Base-by-base conservation (phyloP, 2,113 vertebrate genomes). In the Sander lucioperca region DNA sequence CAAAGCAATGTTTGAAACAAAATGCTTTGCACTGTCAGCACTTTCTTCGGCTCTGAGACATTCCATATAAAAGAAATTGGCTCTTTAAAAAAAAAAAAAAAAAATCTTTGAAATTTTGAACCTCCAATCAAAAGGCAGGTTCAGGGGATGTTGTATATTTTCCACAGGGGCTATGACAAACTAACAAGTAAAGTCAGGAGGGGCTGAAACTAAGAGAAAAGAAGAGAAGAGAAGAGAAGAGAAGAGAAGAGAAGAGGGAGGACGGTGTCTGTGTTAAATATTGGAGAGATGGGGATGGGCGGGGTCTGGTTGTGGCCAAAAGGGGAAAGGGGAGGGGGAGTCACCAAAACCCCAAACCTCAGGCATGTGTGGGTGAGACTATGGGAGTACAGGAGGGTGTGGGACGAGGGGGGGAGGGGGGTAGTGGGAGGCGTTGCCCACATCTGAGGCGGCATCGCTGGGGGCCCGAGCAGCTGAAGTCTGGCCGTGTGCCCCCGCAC, bases 361-460 rank as follows among this genome's bases (percentile, higher is more conserved):
- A 97, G 95, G 96, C 96, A 97, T 96, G 96, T 90, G 94, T 90
- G 94, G 92, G 86, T 89, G 95, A 95, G 96, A 95, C 94, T 87
- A 90, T 82, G 67, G 54, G 89, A 79, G 79, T 64, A 73, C 30
- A 58, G 45, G 76, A 77, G 87, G 61, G 83, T 74, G 82, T 79
- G 83, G 75, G 83, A 63, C 75, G 65, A 23, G 51, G n/a, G 23
- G 43, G 18, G 72, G 14, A 50, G 50, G 25, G 48, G 10, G 88
- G 36, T 2, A 27, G 76, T 3, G 82, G 79, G 90, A 78, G 90
- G 83, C 36, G 13, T 75, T 96, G 89, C 95, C 97, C 97, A 97
- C 96, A 97, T 98, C 97, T 97, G 91, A 98, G 92, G 92, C 95
- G 94, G 93, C 92, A 72, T 95, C 93, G 93, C 94, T 95, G 89